Evolutionary conservation across 1,140 invertebrate genomes (phyloP), one percentile per base, ranked within the genome.

Genomic region (Adelges cooleyi): DNA sequence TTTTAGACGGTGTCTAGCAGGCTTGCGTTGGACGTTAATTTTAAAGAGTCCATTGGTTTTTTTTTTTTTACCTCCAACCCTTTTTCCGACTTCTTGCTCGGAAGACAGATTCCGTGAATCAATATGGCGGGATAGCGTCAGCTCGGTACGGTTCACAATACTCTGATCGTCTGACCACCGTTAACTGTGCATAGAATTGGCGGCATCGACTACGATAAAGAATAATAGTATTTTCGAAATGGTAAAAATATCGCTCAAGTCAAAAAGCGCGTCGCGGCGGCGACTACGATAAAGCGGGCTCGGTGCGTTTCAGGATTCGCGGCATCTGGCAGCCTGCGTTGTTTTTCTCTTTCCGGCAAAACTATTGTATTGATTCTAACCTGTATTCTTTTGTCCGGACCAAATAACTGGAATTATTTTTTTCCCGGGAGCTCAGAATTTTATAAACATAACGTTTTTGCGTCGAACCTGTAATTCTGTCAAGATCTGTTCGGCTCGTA

Each of bases 331-430:
- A 62, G 42, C 56, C 56, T 62, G 56, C 42, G 56, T 33, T 27
- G 27, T 48, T 46, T 62, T 62, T 62, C 42, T 46, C 40, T 48
- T 33, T 59, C 54, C 54, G 54, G 54, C 56, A 15, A 48, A 62
- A 62, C 56, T 62, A 62, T 62, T 62, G 56, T 62, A 62, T 62
- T 62, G 56, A 62, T 62, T 62, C 56, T 62, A 62, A 62, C 56
- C 56, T 62, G 56, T 48, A 62, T 62, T 62, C 56, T 62, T 62
- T 62, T 62, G 56, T 62, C 56, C 56, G 6, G 27, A 48, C 56
- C 5, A 20, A 29, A 46, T 46, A 18, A 46, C 23, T 62, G 27
- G 25, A 20, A 62, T 40, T 48, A 46, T 48, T 56, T 40, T 54
- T 48, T 62, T 22, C 42, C 56, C 42, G 42, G 56, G 56, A 33